phyloP scores from a whole-genome alignment of 2,888 invertebrate species.

The Drosophila mimetica region DNA sequence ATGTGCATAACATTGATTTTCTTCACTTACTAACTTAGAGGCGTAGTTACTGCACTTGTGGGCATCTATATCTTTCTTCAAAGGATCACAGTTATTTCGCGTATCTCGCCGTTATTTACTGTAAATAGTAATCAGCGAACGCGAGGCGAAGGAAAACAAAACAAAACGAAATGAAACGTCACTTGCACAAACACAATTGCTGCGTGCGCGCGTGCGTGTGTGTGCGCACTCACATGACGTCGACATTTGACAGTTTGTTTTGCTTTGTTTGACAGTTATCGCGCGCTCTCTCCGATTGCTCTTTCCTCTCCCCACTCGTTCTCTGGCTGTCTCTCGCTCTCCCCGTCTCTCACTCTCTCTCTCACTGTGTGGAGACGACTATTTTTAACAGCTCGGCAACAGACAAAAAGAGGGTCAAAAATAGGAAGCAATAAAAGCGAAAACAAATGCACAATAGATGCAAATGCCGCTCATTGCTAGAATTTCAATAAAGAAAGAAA shows the following conservation, averaged over 20 bases:
- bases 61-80: neutral
- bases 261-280: constrained; percentile 6
- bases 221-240: constrained; percentile 24
- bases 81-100: constrained; percentile 4
- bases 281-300: neutral
- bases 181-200: constrained; percentile 21
- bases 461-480: constrained; percentile 55
- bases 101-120: constrained; percentile 12
- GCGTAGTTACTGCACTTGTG: neutral
- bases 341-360: constrained; percentile 22
- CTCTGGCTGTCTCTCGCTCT: neutral
- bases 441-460: constrained; percentile 63
- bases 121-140: constrained; percentile 18
- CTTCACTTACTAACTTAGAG: neutral
- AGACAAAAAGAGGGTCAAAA: constrained; percentile 38
- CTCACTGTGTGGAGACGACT: constrained; percentile 10
- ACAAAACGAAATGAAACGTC: constrained; percentile 27
- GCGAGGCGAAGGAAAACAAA: constrained; percentile 11
- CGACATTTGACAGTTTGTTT: constrained; percentile 16
- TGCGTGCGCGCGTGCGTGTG: constrained; percentile 24
- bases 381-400: constrained; percentile 48
- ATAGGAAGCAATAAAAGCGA: constrained; percentile 61
- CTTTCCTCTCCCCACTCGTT: neutral
- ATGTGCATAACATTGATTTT: neutral
- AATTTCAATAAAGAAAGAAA: constrained; percentile 46